These are phyloP conservation scores for Paramisgurnus dabryanus DNA, from an alignment of 2,113 vertebrate genomes.

Conservation along the genomic window DNA sequence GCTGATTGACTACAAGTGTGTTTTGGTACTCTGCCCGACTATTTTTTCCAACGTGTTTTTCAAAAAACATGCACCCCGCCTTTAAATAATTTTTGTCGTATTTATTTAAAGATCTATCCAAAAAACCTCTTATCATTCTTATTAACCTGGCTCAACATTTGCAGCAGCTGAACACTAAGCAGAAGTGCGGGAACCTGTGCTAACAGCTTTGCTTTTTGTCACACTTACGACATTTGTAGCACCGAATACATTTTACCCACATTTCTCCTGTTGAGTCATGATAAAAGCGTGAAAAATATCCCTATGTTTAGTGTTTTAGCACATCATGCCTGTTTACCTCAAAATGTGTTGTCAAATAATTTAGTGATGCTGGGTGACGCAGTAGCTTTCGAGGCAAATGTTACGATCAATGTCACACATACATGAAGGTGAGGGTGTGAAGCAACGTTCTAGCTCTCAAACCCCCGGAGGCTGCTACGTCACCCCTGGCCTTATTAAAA, in stretches of 20 bases:
- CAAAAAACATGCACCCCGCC: too few relatives aligned
- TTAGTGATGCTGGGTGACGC: not conserved
- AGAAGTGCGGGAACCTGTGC: not conserved
- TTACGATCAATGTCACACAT: slow-evolving; percentile 5
- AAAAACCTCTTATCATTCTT: too few relatives aligned
- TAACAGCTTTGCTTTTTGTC: not conserved
- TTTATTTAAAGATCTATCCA: too few relatives aligned
- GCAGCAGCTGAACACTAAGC: not conserved
- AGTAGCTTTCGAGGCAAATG: not conserved
- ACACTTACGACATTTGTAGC: not conserved
- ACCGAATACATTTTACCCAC: not conserved
- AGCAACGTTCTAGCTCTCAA: not conserved
- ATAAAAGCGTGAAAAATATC: not conserved
- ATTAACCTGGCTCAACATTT: too few relatives aligned
- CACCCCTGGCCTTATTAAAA: slow-evolving; percentile 36
- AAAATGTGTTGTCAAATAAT: not conserved
- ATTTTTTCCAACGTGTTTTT: too few relatives aligned
- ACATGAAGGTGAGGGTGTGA: slow-evolving; percentile 37
- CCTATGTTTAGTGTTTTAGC: not conserved
- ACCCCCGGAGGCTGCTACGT: slow-evolving; percentile 24
- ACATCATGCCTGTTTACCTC: too few relatives aligned
- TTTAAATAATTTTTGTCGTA: too few relatives aligned
- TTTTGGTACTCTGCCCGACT: too few relatives aligned
- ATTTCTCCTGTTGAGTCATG: not conserved
- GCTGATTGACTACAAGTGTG: too few relatives aligned